A percentile compares a stretch with the other conserved stretches of the same genome.
These are phyloP conservation scores for Hystrix cristata DNA, from an alignment of 2,113 vertebrate species.

Conservation along the genomic window DNA sequence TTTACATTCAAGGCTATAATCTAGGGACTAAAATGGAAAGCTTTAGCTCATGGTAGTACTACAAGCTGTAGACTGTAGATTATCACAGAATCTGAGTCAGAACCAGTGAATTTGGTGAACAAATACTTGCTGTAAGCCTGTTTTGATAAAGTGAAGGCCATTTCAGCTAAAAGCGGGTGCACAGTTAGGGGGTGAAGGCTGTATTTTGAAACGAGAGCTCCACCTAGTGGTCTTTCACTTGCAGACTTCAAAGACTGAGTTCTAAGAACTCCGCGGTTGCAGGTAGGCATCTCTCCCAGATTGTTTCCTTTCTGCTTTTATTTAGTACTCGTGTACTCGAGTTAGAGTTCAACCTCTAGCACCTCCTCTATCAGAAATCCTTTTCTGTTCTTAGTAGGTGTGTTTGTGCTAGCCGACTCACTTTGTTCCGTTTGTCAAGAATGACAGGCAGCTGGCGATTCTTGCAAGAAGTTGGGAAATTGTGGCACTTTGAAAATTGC, in stretches of 20 bases:
- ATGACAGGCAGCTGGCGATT: neutral
- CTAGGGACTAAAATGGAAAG: neutral
- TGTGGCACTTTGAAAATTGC: neutral
- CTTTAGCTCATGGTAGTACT: neutral
- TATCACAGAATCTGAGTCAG: neutral
- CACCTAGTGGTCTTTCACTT: constrained; percentile 34
- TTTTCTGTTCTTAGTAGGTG: neutral
- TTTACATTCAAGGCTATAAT: constrained; percentile 30
- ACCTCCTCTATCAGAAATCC: neutral
- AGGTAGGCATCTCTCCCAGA: neutral
- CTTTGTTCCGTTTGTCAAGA: too few relatives aligned
- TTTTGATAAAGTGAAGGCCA: neutral
- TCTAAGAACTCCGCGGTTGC: neutral
- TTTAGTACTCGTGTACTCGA: neutral
- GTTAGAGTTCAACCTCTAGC: neutral
- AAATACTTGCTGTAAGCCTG: neutral
- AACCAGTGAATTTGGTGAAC: neutral
- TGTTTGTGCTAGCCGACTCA: neutral
- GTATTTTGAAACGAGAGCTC: constrained; percentile 52
- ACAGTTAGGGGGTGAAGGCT: neutral
- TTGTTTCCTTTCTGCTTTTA: neutral
- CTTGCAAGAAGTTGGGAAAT: neutral
- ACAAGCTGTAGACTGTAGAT: neutral
- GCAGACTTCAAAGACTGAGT: neutral
- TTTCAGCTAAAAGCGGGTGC: neutral